A percentile compares a stretch with the other conserved stretches of the same genome.
These are phyloP conservation scores for Eupithecia inturbata DNA, from an alignment of 2,888 invertebrate genomes.

Conservation along the genomic window DNA sequence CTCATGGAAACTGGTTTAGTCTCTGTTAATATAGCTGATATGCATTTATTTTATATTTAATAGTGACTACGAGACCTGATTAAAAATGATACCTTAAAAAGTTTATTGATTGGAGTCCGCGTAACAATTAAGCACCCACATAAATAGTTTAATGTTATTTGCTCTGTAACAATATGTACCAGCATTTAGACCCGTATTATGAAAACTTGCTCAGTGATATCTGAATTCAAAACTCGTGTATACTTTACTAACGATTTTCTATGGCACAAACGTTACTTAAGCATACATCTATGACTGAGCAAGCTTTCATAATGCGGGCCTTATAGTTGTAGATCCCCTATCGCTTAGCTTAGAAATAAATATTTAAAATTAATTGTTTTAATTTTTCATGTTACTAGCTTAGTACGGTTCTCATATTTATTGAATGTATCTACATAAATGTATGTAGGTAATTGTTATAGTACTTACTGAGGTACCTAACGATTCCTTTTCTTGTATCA, in stretches of 20 bases:
- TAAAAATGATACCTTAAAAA: neutral
- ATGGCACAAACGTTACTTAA: no score
- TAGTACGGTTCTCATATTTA: neutral
- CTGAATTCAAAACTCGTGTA: no score
- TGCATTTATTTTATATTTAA: neutral
- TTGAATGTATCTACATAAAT: neutral
- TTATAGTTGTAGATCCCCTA: no score
- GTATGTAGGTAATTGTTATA: neutral
- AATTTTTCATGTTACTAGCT: neutral
- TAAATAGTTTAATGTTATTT: neutral
- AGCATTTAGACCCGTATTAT: no score
- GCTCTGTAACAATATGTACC: neutral
- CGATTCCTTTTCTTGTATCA: constrained; percentile 5
- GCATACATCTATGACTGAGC: no score
- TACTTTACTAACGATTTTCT: no score
- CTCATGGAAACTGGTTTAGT: neutral
- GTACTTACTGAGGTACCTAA: neutral
- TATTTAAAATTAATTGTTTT: neutral
- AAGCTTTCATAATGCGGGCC: no score
- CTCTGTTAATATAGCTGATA: neutral
- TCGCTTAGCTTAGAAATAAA: neutral
- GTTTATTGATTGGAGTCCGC: neutral
- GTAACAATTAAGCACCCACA: neutral
- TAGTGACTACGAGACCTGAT: constrained; percentile 2
- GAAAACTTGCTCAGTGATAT: no score